Conservation (phyloP, 37 sponge, comb jelly and placozoan genomes). For the Amphimedon queenslandica region DNA sequence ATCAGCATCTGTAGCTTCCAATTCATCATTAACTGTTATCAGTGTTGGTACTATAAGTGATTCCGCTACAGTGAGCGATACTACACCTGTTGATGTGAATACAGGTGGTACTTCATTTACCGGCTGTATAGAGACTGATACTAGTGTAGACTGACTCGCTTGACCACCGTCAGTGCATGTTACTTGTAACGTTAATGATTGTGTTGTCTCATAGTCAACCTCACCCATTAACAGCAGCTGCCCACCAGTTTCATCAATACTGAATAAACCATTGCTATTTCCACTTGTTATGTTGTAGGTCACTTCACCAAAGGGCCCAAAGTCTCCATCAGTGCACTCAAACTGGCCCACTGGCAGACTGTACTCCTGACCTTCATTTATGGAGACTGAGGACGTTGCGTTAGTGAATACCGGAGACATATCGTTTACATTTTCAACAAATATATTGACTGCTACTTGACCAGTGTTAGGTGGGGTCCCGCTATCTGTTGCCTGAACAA, state of each 20-base stretch:
- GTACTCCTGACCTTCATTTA: constrained; percentile 7
- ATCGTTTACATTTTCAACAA: constrained; percentile 52
- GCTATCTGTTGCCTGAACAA: constrained; percentile 36
- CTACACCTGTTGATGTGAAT: constrained; percentile 7
- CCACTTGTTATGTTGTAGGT: constrained; percentile 37
- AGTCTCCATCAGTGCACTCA: constrained; percentile 48
- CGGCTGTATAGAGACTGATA: constrained; percentile 35
- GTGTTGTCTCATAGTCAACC: constrained; percentile 37
- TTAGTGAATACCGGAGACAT: constrained; percentile 27
- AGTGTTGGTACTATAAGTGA: neutral
- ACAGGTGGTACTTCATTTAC: constrained; percentile 58
- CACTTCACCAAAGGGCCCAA: constrained; percentile 37
- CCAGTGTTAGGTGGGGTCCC: constrained; percentile 38
- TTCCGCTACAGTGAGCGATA: constrained; percentile 18
- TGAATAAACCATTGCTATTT: constrained; percentile 7
- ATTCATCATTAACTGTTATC: neutral
- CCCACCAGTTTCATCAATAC: constrained; percentile 34
- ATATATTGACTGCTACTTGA: constrained; percentile 20
- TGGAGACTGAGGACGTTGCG: neutral
- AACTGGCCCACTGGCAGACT: constrained; percentile 5
- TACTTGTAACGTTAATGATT: constrained; percentile 30
- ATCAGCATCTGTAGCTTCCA: constrained; percentile 48
- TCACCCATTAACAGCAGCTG: constrained; percentile 14
- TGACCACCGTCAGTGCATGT: constrained; percentile 59
- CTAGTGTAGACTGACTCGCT: constrained; percentile 22